Base-by-base conservation (phyloP, 2,888 invertebrate species). In the Coenonympha glycerion region DNA sequence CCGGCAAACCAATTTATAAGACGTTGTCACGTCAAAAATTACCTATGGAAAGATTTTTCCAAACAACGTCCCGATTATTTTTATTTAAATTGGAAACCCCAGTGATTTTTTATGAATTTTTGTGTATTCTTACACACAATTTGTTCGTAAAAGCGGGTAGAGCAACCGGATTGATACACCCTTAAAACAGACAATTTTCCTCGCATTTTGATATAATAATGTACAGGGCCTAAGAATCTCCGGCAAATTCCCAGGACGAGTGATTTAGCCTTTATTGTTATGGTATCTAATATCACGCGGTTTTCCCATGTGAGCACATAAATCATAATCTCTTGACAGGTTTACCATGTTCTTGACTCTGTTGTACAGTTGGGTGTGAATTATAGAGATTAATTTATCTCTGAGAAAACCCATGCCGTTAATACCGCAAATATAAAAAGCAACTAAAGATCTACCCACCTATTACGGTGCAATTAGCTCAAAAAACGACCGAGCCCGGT, bases 251-350 rank as follows among this genome's bases (percentile, higher is more conserved):
- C 44, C 31, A 6, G 15, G 44, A 31, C 13, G 31, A 15, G 31
- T 44, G 19, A 33, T 44, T 22, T 22, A 44, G 30, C 44, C 44
- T 22, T 22, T 13, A 21, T 15, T 21, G 31, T 30, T 31, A 21
- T 13, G 31, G 30, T 19, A 11, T n/a, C n/a, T 13, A 15, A 39
- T 24, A 39, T 22, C 39, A 15, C 33, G 21, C 8, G n/a, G 28
- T 41, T 41, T 44, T 31, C 44, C 31, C 31, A 15, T 33, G 44
- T 44, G 31, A 21, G 19, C 5, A 15, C 21, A 44, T 44, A 44
- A 31, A 44, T 31, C 31, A 44, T 31, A 44, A 44, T 31, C 15
- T 44, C 21, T 21, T 21, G 31, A 22, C 44, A 33, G 13, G 13
- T 31, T 33, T 21, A 21, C 30, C 18, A 15, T 31, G 42, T 31